phyloP scores from a whole-genome alignment of 2,797 vertebrate genomes.

The Sphenodon punctatus region DNA sequence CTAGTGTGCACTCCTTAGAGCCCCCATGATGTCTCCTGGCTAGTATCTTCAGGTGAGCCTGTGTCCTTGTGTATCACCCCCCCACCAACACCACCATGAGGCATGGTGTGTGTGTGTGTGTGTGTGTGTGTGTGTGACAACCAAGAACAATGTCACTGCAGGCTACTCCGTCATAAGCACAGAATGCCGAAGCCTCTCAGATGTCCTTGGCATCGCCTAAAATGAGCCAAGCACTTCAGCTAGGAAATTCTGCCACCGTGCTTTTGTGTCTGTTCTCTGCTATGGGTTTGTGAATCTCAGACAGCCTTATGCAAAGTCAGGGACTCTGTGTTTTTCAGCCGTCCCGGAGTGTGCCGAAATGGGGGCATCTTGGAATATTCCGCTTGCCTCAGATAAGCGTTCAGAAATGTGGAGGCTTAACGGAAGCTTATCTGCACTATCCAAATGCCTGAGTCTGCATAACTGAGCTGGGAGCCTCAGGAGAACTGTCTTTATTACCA shows the following conservation, averaged over 20 bases:
- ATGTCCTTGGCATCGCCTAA: neutral
- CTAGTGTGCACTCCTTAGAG: no score
- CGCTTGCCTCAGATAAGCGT: neutral
- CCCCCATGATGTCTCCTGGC: no score
- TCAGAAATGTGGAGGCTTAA: neutral
- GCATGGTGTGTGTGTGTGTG: no score
- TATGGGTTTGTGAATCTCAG: neutral
- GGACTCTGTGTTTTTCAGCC: fast-evolving
- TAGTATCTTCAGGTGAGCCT: fast-evolving
- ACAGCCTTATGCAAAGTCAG: neutral
- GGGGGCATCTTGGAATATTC: neutral
- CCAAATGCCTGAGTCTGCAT: neutral
- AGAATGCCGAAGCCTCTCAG: neutral
- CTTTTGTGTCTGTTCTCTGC: neutral
- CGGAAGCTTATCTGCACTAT: neutral
- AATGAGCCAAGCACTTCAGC: neutral
- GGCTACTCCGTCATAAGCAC: neutral
- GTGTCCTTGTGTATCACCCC: neutral
- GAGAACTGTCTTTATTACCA: neutral
- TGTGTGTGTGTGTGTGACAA: neutral
- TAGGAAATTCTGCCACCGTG: fast-evolving
- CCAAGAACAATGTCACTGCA: neutral
- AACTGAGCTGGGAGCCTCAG: neutral
- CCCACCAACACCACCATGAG: no score
- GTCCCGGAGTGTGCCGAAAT: neutral